Base-by-base conservation (phyloP, 2,888 invertebrate species). In the Mesoligia furuncula region DNA sequence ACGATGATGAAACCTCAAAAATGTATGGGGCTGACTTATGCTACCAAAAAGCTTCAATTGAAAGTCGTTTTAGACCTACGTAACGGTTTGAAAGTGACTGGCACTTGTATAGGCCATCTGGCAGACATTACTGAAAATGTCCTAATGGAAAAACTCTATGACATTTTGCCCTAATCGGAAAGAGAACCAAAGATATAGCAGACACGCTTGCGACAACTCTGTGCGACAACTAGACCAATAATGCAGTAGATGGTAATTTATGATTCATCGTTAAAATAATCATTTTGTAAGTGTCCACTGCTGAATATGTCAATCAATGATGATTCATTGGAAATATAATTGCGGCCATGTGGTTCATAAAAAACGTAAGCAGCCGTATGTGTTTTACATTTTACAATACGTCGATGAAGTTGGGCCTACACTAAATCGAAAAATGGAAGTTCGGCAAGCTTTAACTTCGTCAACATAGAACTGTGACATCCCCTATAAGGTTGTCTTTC, bases 281-380 rank as follows among this genome's bases (percentile, higher is more conserved):
- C 9, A 77, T 5, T 27, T 69, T 70, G 27, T 61, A 42, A 79
- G 15, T 31, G n/a, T 24, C 6, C 42, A 70, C 51, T 51, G 42
- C 6, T 73, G 1, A 31, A 72, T 31, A 45, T 77, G 36, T 62
- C 61, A 62, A 61, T 61, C 20, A 39, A 31, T 65, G 13, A 48
- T 64, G 39, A 77, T 15, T 59, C 75, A 54, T 48, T 48, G 2
- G 9, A 17, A 48, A 48, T n/a, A n/a, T 65, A 13, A 78, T 73
- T 15, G n/a, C 5, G 36, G 76, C 57, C 82, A 79, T 81, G 31
- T 79, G 82, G 64, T n/a, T 27, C 1, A 45, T 62, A 9, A 62
- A 80, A 62, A 42, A 17, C 7, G 1, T 59, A 59, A 3, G 8
- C 17, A n/a, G 17, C 2, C 45, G 45, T 24, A 0, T 42, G 27